A percentile compares a stretch with the other conserved stretches of the same genome.
These are phyloP conservation scores for Aspiorhynchus laticeps DNA, from an alignment of 2,113 vertebrate species.

Conservation along the genomic window DNA sequence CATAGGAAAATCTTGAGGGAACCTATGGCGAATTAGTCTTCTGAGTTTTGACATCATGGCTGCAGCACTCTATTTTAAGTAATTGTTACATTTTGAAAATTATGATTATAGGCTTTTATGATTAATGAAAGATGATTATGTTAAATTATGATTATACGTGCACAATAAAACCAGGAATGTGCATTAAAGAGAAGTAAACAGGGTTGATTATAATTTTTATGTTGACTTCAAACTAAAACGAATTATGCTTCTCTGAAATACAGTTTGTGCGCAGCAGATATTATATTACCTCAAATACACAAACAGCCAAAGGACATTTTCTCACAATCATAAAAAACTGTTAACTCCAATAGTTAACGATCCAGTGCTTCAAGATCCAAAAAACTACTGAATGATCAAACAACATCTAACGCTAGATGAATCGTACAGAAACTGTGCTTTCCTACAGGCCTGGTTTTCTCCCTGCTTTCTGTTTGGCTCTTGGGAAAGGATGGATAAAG, in stretches of 20 bases:
- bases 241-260: not conserved
- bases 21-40: too few relatives aligned
- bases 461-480: constrained; percentile 47
- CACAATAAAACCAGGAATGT: not conserved
- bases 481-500: constrained; percentile 48
- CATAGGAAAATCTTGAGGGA: too few relatives aligned
- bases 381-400: not conserved
- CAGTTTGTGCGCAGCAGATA: not conserved
- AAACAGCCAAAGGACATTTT: not conserved
- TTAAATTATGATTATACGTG: not conserved
- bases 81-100: not conserved
- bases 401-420: not conserved
- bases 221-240: not conserved
- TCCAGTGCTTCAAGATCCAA: constrained; percentile 9
- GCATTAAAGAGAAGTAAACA: not conserved
- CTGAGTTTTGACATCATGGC: not conserved
- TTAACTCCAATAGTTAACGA: not conserved
- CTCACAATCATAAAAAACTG: not conserved
- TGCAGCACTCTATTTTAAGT: not conserved
- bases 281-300: not conserved
- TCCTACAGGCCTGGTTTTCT: not conserved
- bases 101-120: not conserved
- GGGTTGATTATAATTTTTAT: not conserved
- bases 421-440: not conserved
- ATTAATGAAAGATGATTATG: too few relatives aligned